phyloP scores from a whole-genome alignment of 2,797 vertebrate species.

The Notolabrus celidotus region DNA sequence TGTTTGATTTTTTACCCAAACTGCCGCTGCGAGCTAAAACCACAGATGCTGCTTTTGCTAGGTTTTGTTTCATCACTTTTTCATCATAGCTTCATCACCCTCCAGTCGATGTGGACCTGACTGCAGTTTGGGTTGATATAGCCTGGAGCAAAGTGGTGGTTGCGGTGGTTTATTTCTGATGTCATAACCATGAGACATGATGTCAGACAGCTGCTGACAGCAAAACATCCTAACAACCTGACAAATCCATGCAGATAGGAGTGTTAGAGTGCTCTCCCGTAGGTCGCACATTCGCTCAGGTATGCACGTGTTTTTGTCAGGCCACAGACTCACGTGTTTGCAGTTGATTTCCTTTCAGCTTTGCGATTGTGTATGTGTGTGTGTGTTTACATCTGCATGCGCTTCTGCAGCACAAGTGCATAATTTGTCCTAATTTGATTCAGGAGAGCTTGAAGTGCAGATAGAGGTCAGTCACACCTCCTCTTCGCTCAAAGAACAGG shows the following conservation, averaged over 20 bases:
- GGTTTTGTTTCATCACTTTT: conserved; percentile 59
- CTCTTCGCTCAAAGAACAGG: conserved; percentile 17
- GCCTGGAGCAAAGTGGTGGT: conserved; percentile 20
- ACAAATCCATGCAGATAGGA: background rate
- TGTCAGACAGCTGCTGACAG: conserved; percentile 11
- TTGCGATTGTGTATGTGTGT: background rate
- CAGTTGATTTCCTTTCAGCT: conserved; percentile 32
- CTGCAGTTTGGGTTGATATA: conserved; percentile 17
- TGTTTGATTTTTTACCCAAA: conserved; percentile 16
- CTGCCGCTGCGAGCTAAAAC: conserved; percentile 13
- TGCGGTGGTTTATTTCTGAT: conserved; percentile 20
- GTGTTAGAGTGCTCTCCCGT: background rate
- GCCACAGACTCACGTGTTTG: background rate
- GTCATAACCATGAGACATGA: conserved; percentile 23
- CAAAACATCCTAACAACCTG: conserved; percentile 23
- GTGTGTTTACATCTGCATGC: conserved; percentile 18
- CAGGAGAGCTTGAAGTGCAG: conserved; percentile 46
- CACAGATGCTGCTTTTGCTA: conserved; percentile 25
- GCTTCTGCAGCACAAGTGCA: conserved; percentile 20
- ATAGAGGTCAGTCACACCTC: conserved; percentile 53
- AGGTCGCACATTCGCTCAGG: conserved; percentile 22
- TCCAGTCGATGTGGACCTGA: conserved; percentile 19
- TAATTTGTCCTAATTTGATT: conserved; percentile 51
- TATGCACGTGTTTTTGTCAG: background rate
- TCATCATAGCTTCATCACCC: conserved; percentile 55